These are phyloP conservation scores for Coremacera marginata DNA, from an alignment of 2,888 invertebrate genomes.

Conservation along the genomic window DNA sequence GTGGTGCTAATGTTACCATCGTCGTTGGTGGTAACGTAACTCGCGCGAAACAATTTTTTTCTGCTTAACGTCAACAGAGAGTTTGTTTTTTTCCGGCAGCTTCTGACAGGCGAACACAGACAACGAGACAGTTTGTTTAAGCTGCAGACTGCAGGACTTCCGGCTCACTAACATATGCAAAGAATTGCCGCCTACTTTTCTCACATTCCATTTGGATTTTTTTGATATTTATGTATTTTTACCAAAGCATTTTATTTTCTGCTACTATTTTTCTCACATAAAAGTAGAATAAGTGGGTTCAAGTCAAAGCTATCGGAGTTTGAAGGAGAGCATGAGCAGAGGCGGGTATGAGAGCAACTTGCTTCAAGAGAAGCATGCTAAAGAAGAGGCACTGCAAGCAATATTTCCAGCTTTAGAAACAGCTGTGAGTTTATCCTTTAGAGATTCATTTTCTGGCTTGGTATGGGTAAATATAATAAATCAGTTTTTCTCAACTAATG, in stretches of 20 bases:
- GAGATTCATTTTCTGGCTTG: neutral
- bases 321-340: neutral
- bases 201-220: neutral
- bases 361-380: neutral
- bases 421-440: conserved; percentile 31
- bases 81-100: conserved; percentile 22
- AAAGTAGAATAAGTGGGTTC: conserved; percentile 33
- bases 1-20: no score
- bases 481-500: conserved; percentile 8
- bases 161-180: no score
- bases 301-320: neutral
- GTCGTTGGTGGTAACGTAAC: no score
- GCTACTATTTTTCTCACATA: neutral
- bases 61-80: conserved; percentile 11
- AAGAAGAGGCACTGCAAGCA: neutral
- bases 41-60: conserved; percentile 21
- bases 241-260: neutral
- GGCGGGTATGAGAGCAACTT: neutral
- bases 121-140: neutral
- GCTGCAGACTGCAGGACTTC: neutral
- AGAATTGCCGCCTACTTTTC: neutral
- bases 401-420: conserved; percentile 16
- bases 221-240: neutral
- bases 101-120: conserved; percentile 34
- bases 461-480: conserved; percentile 25